Conservation (phyloP, 2,797 vertebrate species). For the Carapus acus region DNA sequence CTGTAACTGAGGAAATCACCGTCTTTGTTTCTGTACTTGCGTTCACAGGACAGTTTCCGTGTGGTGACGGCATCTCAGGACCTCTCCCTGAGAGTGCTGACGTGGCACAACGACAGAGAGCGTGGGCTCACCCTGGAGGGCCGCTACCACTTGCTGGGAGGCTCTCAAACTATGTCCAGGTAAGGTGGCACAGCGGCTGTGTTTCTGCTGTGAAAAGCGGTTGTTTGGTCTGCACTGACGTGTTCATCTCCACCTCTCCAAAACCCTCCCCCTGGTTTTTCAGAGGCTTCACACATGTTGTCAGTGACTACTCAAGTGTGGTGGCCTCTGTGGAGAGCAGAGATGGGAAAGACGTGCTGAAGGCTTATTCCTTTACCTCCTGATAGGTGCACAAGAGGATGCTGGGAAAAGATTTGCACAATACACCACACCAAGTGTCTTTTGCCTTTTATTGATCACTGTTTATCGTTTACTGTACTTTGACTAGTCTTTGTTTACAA, state of each 20-base stretch:
- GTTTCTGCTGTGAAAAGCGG: too few species aligned
- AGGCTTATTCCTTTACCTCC: slow-evolving; percentile 68
- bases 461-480: slow-evolving; percentile 2
- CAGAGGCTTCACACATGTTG: slow-evolving; percentile 70
- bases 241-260: background rate
- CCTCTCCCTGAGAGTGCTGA: slow-evolving; percentile 68
- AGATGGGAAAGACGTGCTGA: slow-evolving; percentile 71
- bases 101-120: slow-evolving; percentile 66
- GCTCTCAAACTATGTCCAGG: slow-evolving; percentile 73
- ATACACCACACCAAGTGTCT: background rate
- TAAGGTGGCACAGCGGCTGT: slow-evolving; percentile 28
- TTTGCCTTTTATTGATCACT: slow-evolving; percentile 33
- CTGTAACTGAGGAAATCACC: background rate
- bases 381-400: background rate
- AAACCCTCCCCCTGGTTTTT: too few species aligned
- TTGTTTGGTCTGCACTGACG: too few species aligned
- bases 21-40: background rate
- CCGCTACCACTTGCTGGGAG: slow-evolving; percentile 71
- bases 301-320: slow-evolving; percentile 74
- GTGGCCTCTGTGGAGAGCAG: slow-evolving; percentile 65
- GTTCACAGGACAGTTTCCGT: slow-evolving; percentile 67
- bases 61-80: slow-evolving; percentile 77
- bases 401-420: slow-evolving; percentile 11
- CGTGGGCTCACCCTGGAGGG: slow-evolving; percentile 60
- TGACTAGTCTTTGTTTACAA: slow-evolving; percentile 18